phyloP scores from a whole-genome alignment of 30 jellyfish, hydroid and myxozoan species.

The Pelagia noctiluca region DNA sequence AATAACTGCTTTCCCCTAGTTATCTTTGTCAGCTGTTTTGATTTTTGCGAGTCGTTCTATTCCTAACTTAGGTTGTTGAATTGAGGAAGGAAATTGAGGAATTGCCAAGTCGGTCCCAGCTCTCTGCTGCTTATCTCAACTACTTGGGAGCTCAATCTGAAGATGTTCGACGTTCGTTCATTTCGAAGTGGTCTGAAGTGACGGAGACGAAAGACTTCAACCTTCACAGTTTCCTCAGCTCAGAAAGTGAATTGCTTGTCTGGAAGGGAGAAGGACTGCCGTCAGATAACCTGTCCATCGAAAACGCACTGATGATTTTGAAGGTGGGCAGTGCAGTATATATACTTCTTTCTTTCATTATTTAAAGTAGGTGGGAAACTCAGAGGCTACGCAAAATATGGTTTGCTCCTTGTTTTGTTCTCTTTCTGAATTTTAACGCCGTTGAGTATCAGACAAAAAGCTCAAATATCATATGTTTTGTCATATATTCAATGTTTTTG shows the following conservation, averaged over 20 bases:
- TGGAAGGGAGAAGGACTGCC: constrained; percentile 97
- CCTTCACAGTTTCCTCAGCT: constrained; percentile 67
- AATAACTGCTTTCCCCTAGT: no score
- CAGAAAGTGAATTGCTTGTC: constrained; percentile 89
- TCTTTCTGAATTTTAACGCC: no score
- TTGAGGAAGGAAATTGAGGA: constrained; percentile 76
- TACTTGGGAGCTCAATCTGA: constrained; percentile 93
- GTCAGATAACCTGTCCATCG: constrained; percentile 93
- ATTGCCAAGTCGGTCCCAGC: constrained; percentile 89
- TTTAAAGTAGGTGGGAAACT: no score
- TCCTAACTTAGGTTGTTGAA: constrained; percentile 83
- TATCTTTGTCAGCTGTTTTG: no score
- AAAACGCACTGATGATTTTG: constrained; percentile 81
- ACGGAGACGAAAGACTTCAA: constrained; percentile 77
- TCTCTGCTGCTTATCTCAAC: constrained; percentile 88
- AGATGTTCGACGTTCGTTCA: constrained; percentile 77
- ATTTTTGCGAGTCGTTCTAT: no score
- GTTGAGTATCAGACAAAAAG: no score
- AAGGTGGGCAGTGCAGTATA: constrained; percentile 68
- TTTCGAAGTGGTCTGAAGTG: constrained; percentile 71
- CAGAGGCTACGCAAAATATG: no score
- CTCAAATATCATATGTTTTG: no score
- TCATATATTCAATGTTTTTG: no score
- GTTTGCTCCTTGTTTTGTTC: no score
- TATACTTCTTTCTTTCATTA: no score